Percentiles rank a stretch among this genome's conserved stretches.
These are phyloP conservation scores for Apodemus agrarius DNA, from an alignment of 2,797 vertebrate genomes.

Conservation along the genomic window DNA sequence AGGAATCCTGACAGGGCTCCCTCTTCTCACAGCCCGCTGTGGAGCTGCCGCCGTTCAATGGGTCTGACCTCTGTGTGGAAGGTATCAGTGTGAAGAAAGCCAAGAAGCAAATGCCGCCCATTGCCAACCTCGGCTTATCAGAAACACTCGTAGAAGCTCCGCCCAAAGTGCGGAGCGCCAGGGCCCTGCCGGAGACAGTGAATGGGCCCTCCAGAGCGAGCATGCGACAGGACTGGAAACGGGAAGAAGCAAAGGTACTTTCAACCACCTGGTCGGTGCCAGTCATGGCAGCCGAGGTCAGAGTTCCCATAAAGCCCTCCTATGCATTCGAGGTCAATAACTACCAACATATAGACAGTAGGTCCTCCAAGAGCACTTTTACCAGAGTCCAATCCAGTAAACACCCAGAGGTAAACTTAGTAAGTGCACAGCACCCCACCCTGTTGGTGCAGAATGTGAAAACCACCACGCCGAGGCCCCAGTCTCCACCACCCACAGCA, in stretches of 20 bases:
- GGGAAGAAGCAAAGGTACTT: not conserved
- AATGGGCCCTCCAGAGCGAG: rapidly evolving
- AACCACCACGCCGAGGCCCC: not conserved
- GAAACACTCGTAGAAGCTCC: not conserved
- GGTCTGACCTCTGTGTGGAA: constrained; percentile 78
- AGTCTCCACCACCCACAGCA: not conserved
- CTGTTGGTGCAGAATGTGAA: not conserved
- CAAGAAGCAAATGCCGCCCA: constrained; percentile 7
- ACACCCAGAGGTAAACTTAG: not conserved
- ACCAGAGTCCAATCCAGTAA: not conserved
- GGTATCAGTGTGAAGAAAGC: constrained; percentile 68
- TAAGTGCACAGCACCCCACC: not conserved
- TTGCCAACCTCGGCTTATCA: not conserved
- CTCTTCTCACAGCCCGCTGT: constrained; percentile 66
- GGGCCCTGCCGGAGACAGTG: too few species aligned
- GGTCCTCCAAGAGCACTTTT: not conserved
- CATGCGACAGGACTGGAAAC: not conserved
- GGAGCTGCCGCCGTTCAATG: constrained; percentile 61
- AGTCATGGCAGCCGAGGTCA: not conserved
- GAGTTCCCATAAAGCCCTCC: rapidly evolving
- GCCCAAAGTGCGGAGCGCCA: not conserved
- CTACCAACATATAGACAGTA: not conserved
- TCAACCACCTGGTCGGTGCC: not conserved
- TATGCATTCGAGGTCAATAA: not conserved
- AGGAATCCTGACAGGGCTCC: not conserved